Evolutionary conservation across 2,888 invertebrate genomes (phyloP).

Genomic region (Loripinus fragilis): DNA sequence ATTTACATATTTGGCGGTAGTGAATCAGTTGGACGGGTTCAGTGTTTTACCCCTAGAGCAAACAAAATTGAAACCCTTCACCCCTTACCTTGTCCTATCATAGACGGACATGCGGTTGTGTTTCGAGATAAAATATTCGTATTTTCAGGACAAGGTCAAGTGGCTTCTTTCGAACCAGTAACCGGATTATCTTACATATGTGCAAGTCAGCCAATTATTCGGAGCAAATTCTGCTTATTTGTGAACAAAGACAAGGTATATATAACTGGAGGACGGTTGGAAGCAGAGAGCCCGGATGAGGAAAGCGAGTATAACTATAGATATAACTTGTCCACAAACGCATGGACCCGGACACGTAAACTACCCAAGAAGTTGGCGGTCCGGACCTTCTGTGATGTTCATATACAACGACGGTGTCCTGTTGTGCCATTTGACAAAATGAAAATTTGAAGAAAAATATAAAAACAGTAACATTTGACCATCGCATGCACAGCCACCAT

Average conservation of each 20-base stretch:
- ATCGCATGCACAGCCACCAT: too few relatives aligned
- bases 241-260: neutral
- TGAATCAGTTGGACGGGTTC: neutral
- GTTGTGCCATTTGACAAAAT: constrained; percentile 19
- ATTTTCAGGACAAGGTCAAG: neutral
- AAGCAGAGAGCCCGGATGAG: neutral
- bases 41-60: neutral
- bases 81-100: constrained; percentile 1
- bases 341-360: constrained; percentile 3
- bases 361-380: neutral
- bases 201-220: constrained; percentile 3
- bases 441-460: constrained; percentile 1
- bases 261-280: neutral
- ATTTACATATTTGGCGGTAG: constrained; percentile 2
- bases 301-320: constrained; percentile 11
- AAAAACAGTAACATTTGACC: too few relatives aligned
- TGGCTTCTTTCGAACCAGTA: constrained; percentile 1
- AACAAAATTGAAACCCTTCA: constrained; percentile 9
- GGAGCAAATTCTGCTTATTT: constrained; percentile 1
- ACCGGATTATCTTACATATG: constrained; percentile 1
- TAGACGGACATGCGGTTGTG: neutral
- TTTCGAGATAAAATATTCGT: constrained; percentile 11
- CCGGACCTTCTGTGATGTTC: constrained; percentile 1
- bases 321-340: constrained; percentile 8
- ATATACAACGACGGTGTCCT: constrained; percentile 11